These are phyloP conservation scores for Armadillidium nasatum DNA, from an alignment of 1,140 invertebrate species.

Conservation along the genomic window DNA sequence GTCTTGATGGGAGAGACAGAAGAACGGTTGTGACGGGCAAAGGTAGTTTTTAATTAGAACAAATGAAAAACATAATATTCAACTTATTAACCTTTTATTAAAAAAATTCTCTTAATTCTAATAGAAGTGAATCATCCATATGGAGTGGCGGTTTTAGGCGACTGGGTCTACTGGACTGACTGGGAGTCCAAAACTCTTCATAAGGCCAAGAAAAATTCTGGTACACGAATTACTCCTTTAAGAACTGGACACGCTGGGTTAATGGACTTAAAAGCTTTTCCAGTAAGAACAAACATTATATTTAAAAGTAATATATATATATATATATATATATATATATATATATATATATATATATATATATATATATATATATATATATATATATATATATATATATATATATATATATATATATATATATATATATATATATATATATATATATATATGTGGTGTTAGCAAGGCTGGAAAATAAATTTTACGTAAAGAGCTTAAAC, in stretches of 20 bases:
- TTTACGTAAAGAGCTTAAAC: too few relatives aligned
- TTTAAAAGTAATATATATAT: conserved; percentile 19
- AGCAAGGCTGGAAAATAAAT: too few relatives aligned
- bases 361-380: conserved; percentile 1
- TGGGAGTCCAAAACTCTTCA: conserved; percentile 49
- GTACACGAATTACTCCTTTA: conserved; percentile 56
- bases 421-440: conserved; percentile 25
- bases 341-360: conserved; percentile 15
- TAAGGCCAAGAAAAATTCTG: conserved; percentile 79
- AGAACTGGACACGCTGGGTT: conserved; percentile 14
- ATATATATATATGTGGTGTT: conserved; percentile 4
- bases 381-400: not conserved
- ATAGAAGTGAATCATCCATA: conserved; percentile 52
- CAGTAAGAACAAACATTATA: conserved; percentile 18
- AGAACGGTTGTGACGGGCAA: conserved; percentile 63
- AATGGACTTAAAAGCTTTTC: conserved; percentile 23
- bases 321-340: conserved; percentile 13
- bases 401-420: conserved; percentile 23
- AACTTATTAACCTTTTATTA: too few relatives aligned
- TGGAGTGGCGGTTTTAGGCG: conserved; percentile 55
- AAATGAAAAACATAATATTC: too few relatives aligned
- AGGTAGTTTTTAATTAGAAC: not conserved
- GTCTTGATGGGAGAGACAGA: conserved; percentile 72
- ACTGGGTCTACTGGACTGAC: conserved; percentile 56
- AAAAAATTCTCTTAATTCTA: not conserved